Conservation (phyloP, 2,888 invertebrate genomes). For the Pseudoips prasinana region DNA sequence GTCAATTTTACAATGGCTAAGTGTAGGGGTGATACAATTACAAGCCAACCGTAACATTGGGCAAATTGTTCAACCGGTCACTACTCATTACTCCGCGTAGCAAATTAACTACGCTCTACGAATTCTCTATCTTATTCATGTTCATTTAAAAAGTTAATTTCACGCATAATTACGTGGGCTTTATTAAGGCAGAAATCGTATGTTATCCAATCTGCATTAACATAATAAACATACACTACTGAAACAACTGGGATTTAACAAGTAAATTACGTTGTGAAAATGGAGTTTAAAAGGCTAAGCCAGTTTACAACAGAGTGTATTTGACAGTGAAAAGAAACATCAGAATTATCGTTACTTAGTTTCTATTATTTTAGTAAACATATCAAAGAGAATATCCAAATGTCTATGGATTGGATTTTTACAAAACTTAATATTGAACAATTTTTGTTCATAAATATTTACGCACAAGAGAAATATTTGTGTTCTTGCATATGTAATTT, state of each 20-base stretch:
- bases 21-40: no score
- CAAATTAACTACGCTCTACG: background rate
- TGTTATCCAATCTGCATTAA: conserved; percentile 22
- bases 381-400: conserved; percentile 34
- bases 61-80: conserved; percentile 9
- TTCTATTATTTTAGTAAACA: conserved; percentile 25
- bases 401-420: conserved; percentile 40
- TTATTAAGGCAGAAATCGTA: conserved; percentile 13
- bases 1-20: no score
- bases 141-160: conserved; percentile 27
- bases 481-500: no score
- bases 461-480: no score
- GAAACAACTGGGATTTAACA: conserved; percentile 3
- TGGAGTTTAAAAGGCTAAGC: conserved; percentile 17
- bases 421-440: conserved; percentile 35
- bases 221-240: conserved; percentile 16
- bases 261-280: conserved; percentile 19
- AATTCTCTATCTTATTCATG: conserved; percentile 5
- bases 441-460: no score
- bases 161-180: conserved; percentile 20
- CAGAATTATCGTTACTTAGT: conserved; percentile 32
- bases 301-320: conserved; percentile 20
- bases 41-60: no score
- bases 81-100: background rate
- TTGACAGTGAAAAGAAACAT: conserved; percentile 14